These are phyloP conservation scores for Erythrolamprus reginae DNA, from an alignment of 2,113 vertebrate species.

Conservation along the genomic window DNA sequence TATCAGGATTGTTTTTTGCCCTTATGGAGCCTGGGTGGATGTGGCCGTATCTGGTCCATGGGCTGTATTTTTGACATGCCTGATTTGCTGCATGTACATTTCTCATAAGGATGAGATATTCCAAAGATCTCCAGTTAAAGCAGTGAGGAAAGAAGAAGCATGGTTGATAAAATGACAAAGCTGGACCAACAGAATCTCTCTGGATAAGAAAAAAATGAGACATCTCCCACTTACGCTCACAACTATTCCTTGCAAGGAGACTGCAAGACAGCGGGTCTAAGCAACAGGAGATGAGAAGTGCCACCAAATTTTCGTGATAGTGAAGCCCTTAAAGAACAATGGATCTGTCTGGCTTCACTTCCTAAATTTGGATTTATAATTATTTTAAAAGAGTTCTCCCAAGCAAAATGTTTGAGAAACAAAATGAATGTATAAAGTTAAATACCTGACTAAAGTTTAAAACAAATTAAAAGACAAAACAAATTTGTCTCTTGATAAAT, in stretches of 20 bases:
- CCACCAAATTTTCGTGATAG: neutral
- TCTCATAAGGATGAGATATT: neutral
- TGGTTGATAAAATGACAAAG: neutral
- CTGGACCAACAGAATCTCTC: neutral
- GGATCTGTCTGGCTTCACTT: neutral
- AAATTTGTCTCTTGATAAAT: too few relatives aligned
- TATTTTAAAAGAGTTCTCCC: neutral
- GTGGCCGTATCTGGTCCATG: too few relatives aligned
- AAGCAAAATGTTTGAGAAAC: neutral
- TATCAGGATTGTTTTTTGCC: too few relatives aligned
- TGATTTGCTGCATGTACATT: neutral
- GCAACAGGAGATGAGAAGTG: neutral
- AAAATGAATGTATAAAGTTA: neutral
- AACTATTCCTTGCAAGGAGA: neutral
- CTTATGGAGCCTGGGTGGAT: too few relatives aligned
- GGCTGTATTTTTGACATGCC: too few relatives aligned
- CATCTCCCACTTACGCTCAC: neutral
- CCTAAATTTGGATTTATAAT: neutral
- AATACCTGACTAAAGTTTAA: neutral
- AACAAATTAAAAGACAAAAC: neutral
- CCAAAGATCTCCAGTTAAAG: neutral
- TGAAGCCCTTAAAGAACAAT: neutral
- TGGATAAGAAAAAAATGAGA: neutral
- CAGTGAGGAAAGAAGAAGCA: neutral
- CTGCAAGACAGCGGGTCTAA: neutral